These are phyloP conservation scores for Dione vanillae DNA, from an alignment of 2,888 invertebrate genomes.

Conservation along the genomic window DNA sequence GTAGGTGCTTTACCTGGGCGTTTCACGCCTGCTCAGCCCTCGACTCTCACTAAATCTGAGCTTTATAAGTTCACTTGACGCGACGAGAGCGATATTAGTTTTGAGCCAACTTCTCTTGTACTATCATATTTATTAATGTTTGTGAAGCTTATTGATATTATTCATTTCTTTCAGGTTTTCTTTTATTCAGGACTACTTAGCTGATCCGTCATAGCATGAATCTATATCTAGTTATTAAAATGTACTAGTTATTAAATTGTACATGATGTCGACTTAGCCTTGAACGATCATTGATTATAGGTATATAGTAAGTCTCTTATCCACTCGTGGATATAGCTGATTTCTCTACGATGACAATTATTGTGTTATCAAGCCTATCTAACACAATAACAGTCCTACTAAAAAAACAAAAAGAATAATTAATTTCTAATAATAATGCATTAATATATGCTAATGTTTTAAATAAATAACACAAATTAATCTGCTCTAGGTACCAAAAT, in stretches of 20 bases:
- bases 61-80: slow-evolving; percentile 85
- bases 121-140: slow-evolving; percentile 82
- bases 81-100: slow-evolving; percentile 83
- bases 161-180: slow-evolving; percentile 1
- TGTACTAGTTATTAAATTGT: no score
- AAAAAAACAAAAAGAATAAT: neutral
- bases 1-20: slow-evolving; percentile 83
- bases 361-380: no score
- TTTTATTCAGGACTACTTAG: neutral
- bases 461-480: neutral
- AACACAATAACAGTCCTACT: neutral
- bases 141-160: slow-evolving; percentile 48
- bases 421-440: neutral
- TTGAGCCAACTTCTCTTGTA: slow-evolving; percentile 78
- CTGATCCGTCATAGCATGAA: neutral
- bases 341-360: no score
- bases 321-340: no score
- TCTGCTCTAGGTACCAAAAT: slow-evolving; percentile 42
- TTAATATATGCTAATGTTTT: neutral
- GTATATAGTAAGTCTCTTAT: no score
- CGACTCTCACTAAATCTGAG: slow-evolving; percentile 83
- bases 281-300: no score
- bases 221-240: no score
- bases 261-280: no score
- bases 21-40: slow-evolving; percentile 80